Base-by-base conservation (phyloP, 2,113 vertebrate species). In the Gallinago jamesoni region DNA sequence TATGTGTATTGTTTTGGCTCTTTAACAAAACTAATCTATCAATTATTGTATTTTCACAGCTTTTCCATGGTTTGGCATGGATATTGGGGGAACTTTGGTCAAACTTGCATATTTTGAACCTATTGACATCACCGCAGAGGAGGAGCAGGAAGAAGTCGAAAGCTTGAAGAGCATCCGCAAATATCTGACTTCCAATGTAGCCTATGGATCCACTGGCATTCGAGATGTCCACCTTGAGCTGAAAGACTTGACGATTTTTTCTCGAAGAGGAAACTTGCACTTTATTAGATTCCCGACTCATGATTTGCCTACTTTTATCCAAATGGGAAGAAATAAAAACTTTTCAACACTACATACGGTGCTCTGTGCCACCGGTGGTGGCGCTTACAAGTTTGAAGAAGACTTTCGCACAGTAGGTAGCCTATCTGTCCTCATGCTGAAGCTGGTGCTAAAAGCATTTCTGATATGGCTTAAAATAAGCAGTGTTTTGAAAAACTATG, bases 31-130 rank as follows among this genome's bases (percentile, higher is more conserved):
- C 52, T 93, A 15, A 91, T 48, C 0, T 1, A 41, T 56, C 13
- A 8, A 27, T 41, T 59, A 18, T 85, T 94, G 6, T 87, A 4
- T 93, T 64, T 91, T 75, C 56, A 70, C 95, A 98, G 98, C 98
- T 95, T 98, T 98, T 90, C 98, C 98, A 2, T 98, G 98, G 98
- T 98, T 98, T 97, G 98, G 98, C 74, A 98, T 98, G 98, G 98
- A 98, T 95, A 98, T 98, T 96, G 98, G 98, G 33, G 98, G 98
- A 81, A 98, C 98, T 1, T 90, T 98, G 69, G 98, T 98, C 84
- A 98, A 98, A 67, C 98, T 98, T 77, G 97, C 98, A 1, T 98
- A 98, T 83, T 98, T 98, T 95, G 98, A 98, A 89, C 98, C 98
- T 25, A 98, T 98, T 57, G 98, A 98, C 94, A 98, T 98, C 96